Evolutionary conservation across 1,140 invertebrate genomes (phyloP).

Genomic region (Monomorium pharaonis): DNA sequence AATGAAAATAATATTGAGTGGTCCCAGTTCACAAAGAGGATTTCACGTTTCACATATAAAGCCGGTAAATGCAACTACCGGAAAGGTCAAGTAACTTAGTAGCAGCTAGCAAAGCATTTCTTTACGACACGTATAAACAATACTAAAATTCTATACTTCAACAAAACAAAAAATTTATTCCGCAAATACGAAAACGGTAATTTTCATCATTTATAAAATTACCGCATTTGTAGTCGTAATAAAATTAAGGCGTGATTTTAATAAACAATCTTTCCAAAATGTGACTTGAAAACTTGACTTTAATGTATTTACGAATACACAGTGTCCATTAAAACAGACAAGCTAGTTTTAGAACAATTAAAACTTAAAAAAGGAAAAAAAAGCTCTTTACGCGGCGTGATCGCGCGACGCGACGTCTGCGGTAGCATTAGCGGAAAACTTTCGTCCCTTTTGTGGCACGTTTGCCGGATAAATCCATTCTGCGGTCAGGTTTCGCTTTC

Average conservation of each 20-base stretch:
- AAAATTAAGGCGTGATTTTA: not conserved
- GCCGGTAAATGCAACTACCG: not conserved
- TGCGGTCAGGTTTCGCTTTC: conserved; percentile 83
- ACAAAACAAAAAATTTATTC: not conserved
- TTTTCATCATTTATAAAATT: not conserved
- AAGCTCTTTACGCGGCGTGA: conserved; percentile 40
- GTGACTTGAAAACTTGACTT: not conserved
- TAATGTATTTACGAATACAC: not conserved
- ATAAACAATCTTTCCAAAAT: not conserved
- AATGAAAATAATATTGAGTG: not conserved
- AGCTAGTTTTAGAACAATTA: conserved; percentile 41
- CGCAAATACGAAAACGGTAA: not conserved
- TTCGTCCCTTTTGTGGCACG: conserved; percentile 74
- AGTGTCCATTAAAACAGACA: not conserved
- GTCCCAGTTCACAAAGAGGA: conserved; percentile 7
- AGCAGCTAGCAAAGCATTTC: not conserved
- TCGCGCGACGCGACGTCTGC: conserved; percentile 51
- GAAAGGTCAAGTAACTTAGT: conserved; percentile 23
- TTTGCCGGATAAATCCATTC: conserved; percentile 80
- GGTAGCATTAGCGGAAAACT: conserved; percentile 75
- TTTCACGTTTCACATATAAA: conserved; percentile 19
- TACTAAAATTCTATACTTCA: not conserved
- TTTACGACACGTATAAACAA: conserved; percentile 1
- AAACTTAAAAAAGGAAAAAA: conserved; percentile 9
- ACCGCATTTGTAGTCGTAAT: not conserved